These are phyloP conservation scores for Gastracanthus pulcherrimus DNA, from an alignment of 2,888 invertebrate genomes.

Conservation along the genomic window DNA sequence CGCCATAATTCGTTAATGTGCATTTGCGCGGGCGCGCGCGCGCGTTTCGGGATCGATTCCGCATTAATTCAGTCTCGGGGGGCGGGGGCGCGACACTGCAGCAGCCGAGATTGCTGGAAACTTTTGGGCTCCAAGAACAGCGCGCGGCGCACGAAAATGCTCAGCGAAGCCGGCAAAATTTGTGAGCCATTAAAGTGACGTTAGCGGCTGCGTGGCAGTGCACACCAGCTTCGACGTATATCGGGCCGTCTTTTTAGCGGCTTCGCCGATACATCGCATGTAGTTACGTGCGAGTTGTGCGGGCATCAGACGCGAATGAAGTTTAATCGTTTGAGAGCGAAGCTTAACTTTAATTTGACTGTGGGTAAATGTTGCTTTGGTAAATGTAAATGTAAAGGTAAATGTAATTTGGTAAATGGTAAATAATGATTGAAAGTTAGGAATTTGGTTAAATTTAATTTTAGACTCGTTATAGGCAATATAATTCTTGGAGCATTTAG, in stretches of 20 bases:
- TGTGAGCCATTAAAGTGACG: conserved; percentile 62
- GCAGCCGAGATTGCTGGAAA: conserved; percentile 61
- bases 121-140: conserved; percentile 53
- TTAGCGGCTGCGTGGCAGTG: conserved; percentile 1
- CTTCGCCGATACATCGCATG: background rate
- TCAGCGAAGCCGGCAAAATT: conserved; percentile 56
- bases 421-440: too few relatives aligned
- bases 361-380: too few relatives aligned
- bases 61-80: conserved; percentile 56
- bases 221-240: background rate
- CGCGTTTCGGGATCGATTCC: conserved; percentile 54
- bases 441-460: too few relatives aligned
- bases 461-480: too few relatives aligned
- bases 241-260: background rate
- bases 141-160: background rate
- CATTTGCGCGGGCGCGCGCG: conserved; percentile 20
- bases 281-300: background rate
- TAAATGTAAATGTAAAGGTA: too few relatives aligned
- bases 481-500: too few relatives aligned
- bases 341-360: background rate
- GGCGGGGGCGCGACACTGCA: background rate
- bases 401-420: too few relatives aligned
- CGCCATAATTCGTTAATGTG: conserved; percentile 33
- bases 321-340: background rate
- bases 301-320: too few relatives aligned